Conservation (phyloP, 2,113 vertebrate species). For the Scomber scombrus region DNA sequence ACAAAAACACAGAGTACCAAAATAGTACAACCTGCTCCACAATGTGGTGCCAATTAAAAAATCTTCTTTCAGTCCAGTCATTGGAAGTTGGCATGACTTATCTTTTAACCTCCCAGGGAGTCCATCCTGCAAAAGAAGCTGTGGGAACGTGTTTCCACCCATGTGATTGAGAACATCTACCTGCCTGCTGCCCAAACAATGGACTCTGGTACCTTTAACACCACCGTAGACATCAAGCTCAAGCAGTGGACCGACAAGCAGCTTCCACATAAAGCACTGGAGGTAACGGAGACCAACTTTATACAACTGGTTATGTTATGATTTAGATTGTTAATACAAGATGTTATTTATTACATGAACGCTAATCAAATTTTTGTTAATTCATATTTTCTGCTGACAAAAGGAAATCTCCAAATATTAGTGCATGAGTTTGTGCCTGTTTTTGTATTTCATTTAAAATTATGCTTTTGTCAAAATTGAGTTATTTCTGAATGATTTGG, state of each 20-base stretch:
- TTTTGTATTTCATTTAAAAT: neutral
- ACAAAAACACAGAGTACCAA: neutral
- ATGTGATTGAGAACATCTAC: slow-evolving; percentile 99
- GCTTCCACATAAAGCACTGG: slow-evolving; percentile 96
- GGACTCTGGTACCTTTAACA: slow-evolving; percentile 98
- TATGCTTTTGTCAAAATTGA: neutral
- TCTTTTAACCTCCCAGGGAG: slow-evolving; percentile 87
- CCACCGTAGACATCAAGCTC: slow-evolving; percentile 97
- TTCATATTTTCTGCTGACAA: neutral
- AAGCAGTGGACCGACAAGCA: slow-evolving; percentile 99
- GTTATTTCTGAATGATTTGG: neutral
- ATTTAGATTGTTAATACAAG: neutral
- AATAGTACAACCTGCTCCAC: neutral
- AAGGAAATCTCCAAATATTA: neutral
- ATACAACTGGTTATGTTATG: neutral
- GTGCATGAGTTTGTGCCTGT: neutral
- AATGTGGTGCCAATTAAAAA: neutral
- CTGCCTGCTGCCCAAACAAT: slow-evolving; percentile 96
- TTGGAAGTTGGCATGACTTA: neutral
- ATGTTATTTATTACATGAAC: neutral
- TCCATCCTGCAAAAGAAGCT: slow-evolving; percentile 95
- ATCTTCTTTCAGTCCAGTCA: neutral
- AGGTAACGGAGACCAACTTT: slow-evolving; percentile 83
- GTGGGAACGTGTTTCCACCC: slow-evolving; percentile 98
- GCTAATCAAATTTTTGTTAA: neutral